phyloP scores from a whole-genome alignment of 2,888 invertebrate genomes.

The Acrobeloides nanus region DNA sequence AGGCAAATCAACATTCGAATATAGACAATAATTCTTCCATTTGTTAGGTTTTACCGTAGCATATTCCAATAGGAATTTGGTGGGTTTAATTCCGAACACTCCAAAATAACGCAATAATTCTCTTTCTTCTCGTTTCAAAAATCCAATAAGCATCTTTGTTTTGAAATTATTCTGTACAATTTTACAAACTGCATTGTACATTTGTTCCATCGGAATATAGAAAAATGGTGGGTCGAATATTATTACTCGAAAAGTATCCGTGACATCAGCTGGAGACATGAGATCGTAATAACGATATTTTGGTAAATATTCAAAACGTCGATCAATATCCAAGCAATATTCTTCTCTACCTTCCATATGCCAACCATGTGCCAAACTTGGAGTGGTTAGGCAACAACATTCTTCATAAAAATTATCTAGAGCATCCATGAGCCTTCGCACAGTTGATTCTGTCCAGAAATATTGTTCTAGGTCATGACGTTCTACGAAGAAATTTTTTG shows the following conservation, averaged over 20 bases:
- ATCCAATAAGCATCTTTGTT: too few species aligned
- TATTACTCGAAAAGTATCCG: neutral
- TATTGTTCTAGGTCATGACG: slow-evolving; percentile 3
- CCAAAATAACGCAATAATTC: too few species aligned
- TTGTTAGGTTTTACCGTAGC: too few species aligned
- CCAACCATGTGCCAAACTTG: neutral
- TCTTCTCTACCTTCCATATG: neutral
- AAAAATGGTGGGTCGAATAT: slow-evolving; percentile 3
- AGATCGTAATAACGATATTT: slow-evolving; percentile 2
- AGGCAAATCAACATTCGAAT: too few species aligned
- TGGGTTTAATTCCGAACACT: too few species aligned
- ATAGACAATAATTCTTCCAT: too few species aligned
- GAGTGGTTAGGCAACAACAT: slow-evolving; percentile 3
- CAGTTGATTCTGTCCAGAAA: slow-evolving; percentile 1
- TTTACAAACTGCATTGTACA: too few species aligned
- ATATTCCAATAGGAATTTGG: too few species aligned
- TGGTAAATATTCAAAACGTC: slow-evolving; percentile 1
- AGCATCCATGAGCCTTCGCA: neutral
- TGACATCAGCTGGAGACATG: neutral
- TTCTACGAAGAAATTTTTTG: too few species aligned
- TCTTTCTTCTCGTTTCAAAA: too few species aligned
- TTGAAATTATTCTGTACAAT: too few species aligned
- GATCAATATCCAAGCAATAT: neutral
- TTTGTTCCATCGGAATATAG: too few species aligned
- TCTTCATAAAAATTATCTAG: neutral